Percentiles rank a stretch among this genome's conserved stretches.
phyloP scores from a whole-genome alignment of 2,888 invertebrate species.

The Dryomyza anilis region DNA sequence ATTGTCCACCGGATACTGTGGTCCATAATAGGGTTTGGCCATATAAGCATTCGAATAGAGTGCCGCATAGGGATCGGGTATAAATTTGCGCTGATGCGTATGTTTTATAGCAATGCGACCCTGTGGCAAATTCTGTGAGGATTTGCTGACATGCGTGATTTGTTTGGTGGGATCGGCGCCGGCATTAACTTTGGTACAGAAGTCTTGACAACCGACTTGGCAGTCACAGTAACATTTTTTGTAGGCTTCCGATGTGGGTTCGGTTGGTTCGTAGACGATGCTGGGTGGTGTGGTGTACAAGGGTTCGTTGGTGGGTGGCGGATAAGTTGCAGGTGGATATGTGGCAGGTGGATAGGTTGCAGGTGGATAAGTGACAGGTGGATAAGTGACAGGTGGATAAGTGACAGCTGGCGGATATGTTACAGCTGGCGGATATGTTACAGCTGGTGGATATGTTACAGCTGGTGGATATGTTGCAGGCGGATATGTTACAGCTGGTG shows the following conservation, averaged over 20 bases:
- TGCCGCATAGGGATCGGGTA: slow-evolving; percentile 27
- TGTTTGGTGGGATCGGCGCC: slow-evolving; percentile 41
- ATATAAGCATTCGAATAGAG: not conserved
- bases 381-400: not conserved
- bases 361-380: not conserved
- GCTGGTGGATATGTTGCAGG: too few species aligned
- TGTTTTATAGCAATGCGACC: slow-evolving; percentile 48
- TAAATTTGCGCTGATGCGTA: slow-evolving; percentile 43
- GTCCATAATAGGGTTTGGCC: not conserved
- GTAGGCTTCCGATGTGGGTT: slow-evolving; percentile 28
- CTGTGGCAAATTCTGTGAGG: slow-evolving; percentile 38
- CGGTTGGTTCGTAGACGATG: not conserved
- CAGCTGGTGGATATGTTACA: too few species aligned
- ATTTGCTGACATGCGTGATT: slow-evolving; percentile 45
- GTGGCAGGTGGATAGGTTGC: not conserved
- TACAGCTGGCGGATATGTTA: too few species aligned
- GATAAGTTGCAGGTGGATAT: not conserved
- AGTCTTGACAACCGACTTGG: slow-evolving; percentile 51
- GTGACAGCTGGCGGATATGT: not conserved
- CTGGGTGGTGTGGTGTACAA: not conserved
- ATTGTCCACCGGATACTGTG: not conserved
- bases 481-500: not conserved
- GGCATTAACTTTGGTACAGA: slow-evolving; percentile 47
- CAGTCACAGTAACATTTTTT: slow-evolving; percentile 53
- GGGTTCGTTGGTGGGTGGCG: not conserved